Evolutionary conservation across 2,113 vertebrate genomes (phyloP).

Genomic region (Felis catus): DNA sequence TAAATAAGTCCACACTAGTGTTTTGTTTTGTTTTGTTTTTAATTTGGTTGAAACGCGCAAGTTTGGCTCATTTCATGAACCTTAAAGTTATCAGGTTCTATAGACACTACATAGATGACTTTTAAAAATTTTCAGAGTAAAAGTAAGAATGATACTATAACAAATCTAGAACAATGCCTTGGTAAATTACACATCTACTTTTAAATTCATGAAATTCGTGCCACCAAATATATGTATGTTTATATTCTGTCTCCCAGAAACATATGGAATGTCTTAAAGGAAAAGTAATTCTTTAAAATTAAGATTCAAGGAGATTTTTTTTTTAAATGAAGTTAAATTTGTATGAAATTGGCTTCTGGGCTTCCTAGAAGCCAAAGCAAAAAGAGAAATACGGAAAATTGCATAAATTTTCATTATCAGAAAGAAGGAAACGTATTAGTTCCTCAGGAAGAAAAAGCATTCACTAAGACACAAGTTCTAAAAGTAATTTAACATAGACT

Average conservation of each 20-base stretch:
- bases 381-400: neutral
- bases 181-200: neutral
- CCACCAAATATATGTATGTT: neutral
- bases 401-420: neutral
- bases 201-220: neutral
- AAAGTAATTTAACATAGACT: slow-evolving; percentile 7
- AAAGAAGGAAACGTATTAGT: neutral
- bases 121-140: neutral
- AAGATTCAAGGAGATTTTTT: neutral
- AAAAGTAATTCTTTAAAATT: slow-evolving; percentile 17
- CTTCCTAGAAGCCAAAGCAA: neutral
- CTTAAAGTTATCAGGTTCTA: neutral
- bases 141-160: neutral
- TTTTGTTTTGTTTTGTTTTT: neutral
- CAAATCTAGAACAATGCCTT: neutral
- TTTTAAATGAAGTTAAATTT: neutral
- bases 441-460: neutral
- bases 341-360: neutral
- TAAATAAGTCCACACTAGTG: neutral
- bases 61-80: neutral
- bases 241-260: neutral
- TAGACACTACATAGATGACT: neutral
- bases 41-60: neutral
- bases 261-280: neutral
- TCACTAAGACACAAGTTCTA: neutral